Percentiles rank a stretch among this genome's conserved stretches.
Evolutionary conservation across 2,797 vertebrate species (phyloP).

Genomic region (Agapornis canus): DNA sequence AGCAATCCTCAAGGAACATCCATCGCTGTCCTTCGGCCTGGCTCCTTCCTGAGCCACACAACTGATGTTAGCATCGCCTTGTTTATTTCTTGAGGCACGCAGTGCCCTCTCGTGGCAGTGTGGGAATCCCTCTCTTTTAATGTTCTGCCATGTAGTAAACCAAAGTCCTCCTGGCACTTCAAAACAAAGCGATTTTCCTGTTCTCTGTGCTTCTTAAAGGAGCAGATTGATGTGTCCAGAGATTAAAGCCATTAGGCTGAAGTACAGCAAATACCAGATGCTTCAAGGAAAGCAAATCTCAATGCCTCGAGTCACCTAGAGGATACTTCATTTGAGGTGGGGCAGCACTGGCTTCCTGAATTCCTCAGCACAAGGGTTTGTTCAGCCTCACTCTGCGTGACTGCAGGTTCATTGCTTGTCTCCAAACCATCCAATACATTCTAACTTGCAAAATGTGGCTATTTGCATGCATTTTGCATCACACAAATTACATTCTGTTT

Average conservation of each 20-base stretch:
- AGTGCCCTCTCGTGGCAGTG: conserved; percentile 32
- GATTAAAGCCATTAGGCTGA: not conserved
- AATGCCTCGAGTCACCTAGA: not conserved
- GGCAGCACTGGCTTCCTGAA: not conserved
- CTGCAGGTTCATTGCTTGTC: not conserved
- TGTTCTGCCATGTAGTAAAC: not conserved
- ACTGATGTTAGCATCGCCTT: rapidly evolving
- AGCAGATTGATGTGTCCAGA: not conserved
- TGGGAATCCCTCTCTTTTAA: not conserved
- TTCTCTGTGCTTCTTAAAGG: not conserved
- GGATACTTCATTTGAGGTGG: not conserved
- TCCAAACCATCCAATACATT: not conserved
- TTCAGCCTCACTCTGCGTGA: not conserved
- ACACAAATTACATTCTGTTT: not conserved
- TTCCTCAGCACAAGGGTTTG: not conserved
- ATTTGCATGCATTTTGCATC: not conserved
- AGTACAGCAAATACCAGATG: not conserved
- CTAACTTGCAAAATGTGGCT: rapidly evolving
- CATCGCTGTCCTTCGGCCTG: not conserved
- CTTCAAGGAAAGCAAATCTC: not conserved
- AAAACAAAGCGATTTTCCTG: not conserved
- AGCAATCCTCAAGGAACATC: not conserved
- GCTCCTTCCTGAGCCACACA: not conserved
- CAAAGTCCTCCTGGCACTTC: not conserved
- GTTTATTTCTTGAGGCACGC: not conserved